Evolutionary conservation across 2,797 vertebrate species (phyloP).

Genomic region (Florisuga fusca): DNA sequence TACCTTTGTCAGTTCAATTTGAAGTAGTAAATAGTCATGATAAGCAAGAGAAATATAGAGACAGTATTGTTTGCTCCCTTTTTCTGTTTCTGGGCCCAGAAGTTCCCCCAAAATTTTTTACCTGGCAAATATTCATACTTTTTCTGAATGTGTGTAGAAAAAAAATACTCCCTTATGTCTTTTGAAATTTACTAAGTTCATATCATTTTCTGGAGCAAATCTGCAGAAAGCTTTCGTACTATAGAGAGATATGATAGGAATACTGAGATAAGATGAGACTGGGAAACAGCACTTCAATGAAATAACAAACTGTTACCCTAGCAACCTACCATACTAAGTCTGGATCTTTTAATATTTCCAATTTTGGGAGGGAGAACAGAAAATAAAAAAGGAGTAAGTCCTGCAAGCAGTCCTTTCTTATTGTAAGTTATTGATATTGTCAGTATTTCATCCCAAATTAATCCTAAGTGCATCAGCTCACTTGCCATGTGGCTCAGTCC

Average conservation of each 20-base stretch:
- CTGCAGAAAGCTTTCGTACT: background rate
- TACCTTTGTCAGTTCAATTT: background rate
- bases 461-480: background rate
- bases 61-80: background rate
- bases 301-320: conserved; percentile 13
- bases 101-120: background rate
- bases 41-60: background rate
- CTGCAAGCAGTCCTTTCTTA: background rate
- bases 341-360: background rate
- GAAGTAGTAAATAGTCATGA: background rate
- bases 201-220: background rate
- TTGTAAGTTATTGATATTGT: background rate
- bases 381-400: background rate
- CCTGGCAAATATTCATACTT: background rate
- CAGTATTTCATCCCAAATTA: background rate
- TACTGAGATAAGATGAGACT: background rate
- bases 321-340: background rate
- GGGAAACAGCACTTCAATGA: background rate
- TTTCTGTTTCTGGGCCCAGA: background rate
- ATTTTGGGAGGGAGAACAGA: background rate
- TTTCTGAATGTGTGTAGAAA: background rate
- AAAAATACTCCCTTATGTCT: background rate
- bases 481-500: background rate
- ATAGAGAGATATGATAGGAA: background rate
- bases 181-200: background rate